phyloP scores from a whole-genome alignment of 2,888 invertebrate species.

The Morpho deidamia region DNA sequence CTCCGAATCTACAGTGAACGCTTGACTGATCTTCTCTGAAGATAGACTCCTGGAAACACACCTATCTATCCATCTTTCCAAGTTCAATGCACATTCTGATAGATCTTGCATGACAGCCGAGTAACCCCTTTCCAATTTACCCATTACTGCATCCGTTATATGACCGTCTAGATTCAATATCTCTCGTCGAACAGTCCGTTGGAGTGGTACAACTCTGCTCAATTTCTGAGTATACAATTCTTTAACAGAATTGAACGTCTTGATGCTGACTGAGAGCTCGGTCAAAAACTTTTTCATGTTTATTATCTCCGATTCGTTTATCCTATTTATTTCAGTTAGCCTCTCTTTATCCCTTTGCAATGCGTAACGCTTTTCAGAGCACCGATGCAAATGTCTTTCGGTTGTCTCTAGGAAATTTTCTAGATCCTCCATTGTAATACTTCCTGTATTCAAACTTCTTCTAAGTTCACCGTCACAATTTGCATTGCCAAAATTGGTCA shows the following conservation, averaged over 20 bases:
- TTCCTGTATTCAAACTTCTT: constrained; percentile 50
- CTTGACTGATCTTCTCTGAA: constrained; percentile 60
- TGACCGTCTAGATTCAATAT: constrained; percentile 52
- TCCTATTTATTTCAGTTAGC: constrained; percentile 56
- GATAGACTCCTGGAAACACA: constrained; percentile 50
- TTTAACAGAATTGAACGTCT: constrained; percentile 56
- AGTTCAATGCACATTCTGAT: constrained; percentile 53
- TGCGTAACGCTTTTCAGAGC: constrained; percentile 54
- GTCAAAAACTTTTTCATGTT: constrained; percentile 61
- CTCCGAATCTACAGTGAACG: constrained; percentile 49
- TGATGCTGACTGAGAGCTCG: constrained; percentile 57
- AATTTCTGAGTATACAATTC: constrained; percentile 61
- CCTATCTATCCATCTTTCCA: constrained; percentile 64
- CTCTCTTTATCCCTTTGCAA: constrained; percentile 63
- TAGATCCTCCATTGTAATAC: constrained; percentile 65
- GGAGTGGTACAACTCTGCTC: constrained; percentile 53
- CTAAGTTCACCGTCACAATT: constrained; percentile 51
- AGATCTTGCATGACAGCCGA: constrained; percentile 64
- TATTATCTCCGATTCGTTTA: constrained; percentile 63
- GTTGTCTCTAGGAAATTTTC: constrained; percentile 70
- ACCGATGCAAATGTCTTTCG: constrained; percentile 56
- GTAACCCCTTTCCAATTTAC: constrained; percentile 56
- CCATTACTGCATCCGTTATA: constrained; percentile 45
- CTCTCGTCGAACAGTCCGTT: constrained; percentile 61
- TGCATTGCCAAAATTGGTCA: constrained; percentile 61